These are phyloP conservation scores for Acanthosepion esculentum DNA, from an alignment of 2,888 invertebrate species.

Conservation along the genomic window DNA sequence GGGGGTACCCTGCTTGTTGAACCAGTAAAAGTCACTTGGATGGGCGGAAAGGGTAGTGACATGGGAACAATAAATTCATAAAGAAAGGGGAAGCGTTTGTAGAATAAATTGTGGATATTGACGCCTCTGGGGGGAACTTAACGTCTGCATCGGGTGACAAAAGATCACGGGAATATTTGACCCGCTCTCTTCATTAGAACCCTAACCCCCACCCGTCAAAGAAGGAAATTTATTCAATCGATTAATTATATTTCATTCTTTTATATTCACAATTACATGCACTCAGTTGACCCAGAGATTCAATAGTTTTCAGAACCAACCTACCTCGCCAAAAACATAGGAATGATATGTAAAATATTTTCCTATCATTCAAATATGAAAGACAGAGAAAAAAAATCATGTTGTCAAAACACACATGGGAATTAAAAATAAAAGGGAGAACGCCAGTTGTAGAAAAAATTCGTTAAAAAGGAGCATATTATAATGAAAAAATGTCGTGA, in stretches of 20 bases:
- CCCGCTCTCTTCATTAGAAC: background rate
- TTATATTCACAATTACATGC: background rate
- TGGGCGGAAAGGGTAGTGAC: background rate
- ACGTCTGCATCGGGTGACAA: background rate
- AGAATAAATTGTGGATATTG: conserved; percentile 1
- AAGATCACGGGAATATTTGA: conserved; percentile 17
- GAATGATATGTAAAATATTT: too few relatives aligned
- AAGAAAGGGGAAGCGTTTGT: background rate
- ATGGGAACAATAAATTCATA: background rate
- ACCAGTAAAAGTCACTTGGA: background rate
- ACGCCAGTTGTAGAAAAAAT: too few relatives aligned
- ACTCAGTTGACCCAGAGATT: background rate
- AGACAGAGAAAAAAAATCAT: too few relatives aligned
- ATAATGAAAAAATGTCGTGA: too few relatives aligned
- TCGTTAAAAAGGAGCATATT: too few relatives aligned
- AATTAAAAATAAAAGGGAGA: too few relatives aligned
- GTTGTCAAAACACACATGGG: too few relatives aligned
- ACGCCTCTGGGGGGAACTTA: background rate
- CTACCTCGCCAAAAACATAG: too few relatives aligned
- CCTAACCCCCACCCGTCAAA: background rate
- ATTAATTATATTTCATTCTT: background rate
- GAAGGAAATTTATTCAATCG: background rate
- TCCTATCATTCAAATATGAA: too few relatives aligned
- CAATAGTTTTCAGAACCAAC: background rate
- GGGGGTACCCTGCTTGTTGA: background rate